These are phyloP conservation scores for Pangasius mekongensis DNA, from an alignment of 2,797 vertebrate genomes.

Conservation along the genomic window DNA sequence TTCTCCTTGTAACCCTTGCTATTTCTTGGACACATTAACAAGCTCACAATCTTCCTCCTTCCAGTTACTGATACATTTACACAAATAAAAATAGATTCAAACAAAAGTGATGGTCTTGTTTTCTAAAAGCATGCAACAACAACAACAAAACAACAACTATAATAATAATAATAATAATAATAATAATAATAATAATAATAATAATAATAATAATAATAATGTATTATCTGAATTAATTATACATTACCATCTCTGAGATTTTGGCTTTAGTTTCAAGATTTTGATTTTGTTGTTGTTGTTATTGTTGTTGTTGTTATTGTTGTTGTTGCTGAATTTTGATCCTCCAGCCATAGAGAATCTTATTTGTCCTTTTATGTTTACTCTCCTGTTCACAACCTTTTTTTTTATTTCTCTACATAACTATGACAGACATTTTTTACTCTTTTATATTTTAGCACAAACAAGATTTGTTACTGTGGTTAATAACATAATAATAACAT, in stretches of 20 bases:
- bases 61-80: not conserved
- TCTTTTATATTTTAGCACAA: not conserved
- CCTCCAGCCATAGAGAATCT: no score
- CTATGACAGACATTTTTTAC: not conserved
- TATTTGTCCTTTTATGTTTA: not conserved
- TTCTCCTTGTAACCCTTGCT: not conserved
- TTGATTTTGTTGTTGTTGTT: not conserved
- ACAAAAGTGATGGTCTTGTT: not conserved
- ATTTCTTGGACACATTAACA: not conserved
- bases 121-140: not conserved
- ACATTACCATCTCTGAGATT: not conserved
- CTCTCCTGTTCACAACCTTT: not conserved
- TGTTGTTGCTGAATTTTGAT: no score
- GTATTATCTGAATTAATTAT: not conserved
- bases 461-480: not conserved
- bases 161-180: not conserved
- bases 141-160: not conserved
- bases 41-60: not conserved
- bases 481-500: not conserved
- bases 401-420: not conserved
- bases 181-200: not conserved
- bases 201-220: not conserved
- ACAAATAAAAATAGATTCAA: not conserved
- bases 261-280: not conserved
- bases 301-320: not conserved